Evolutionary conservation across 2,888 invertebrate genomes (phyloP), one percentile per base, ranked within the genome.

Genomic region (Apomyelois bistriatella): DNA sequence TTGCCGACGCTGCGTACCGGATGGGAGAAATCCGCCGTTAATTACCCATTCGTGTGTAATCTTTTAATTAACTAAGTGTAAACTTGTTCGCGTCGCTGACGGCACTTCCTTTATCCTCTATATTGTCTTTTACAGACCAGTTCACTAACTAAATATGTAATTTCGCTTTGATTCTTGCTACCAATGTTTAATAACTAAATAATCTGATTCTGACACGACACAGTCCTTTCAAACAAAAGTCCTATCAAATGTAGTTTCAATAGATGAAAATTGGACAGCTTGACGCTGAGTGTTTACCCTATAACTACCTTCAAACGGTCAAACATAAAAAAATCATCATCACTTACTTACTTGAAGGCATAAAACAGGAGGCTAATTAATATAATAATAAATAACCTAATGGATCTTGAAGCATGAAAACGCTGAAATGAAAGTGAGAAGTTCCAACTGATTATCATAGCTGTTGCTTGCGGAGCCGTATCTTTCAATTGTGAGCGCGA

Each of bases 31-130:
- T 84, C 80, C 78, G 63, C 67, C 70, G 79, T 81, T 84, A 85
- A 87, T 86, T 84, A 85, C 70, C 80, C 76, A 75, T 80, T 82
- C 82, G 76, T 75, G 83, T 84, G 85, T 85, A 86, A 85, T 85
- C 84, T 84, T 85, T 85, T 86, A 87, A 86, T 85, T 85, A 85
- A 79, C 78, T 79, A 74, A 79, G 75, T 82, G 81, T 79, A 79
- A 84, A 82, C 78, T 79, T 77, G 74, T 76, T 74, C 72, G 67
- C 73, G 70, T 64, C 66, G 68, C 65, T 77, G 73, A 72, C 70
- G 71, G 61, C 66, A 62, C 60, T 68, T 68, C 64, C 67, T 68
- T 73, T 66, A 67, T 68, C 58, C 64, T 60, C 62, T 38, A 37
- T 38, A 49, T 37, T 49, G 48, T 49, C 48, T 47, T 35, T 38